phyloP scores from a whole-genome alignment of 2,113 vertebrate species.

The Verasper variegatus region DNA sequence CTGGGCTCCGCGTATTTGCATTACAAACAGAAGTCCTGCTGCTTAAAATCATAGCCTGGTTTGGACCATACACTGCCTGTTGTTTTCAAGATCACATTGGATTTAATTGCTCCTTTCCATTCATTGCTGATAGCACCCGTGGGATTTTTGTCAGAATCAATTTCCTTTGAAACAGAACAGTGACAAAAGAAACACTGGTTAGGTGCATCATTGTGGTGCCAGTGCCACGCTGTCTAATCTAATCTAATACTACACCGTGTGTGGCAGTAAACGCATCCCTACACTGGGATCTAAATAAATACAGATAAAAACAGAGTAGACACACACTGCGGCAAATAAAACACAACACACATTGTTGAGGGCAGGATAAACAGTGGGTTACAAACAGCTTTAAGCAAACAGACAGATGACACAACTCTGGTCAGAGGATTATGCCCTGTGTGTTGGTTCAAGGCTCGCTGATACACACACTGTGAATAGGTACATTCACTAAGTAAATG shows the following conservation, averaged over 20 bases:
- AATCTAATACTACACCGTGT: conserved; percentile 40
- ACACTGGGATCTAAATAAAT: conserved; percentile 40
- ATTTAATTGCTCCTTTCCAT: conserved; percentile 74
- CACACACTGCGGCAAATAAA: conserved; percentile 17
- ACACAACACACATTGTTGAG: conserved; percentile 45
- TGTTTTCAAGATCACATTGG: conserved; percentile 67
- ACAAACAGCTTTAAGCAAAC: conserved; percentile 35
- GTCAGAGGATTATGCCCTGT: conserved; percentile 43
- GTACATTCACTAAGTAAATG: conserved; percentile 47
- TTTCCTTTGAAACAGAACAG: conserved; percentile 68
- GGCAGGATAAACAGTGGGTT: conserved; percentile 32
- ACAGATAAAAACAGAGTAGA: conserved; percentile 10
- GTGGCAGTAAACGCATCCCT: conserved; percentile 42
- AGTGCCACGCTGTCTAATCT: conserved; percentile 48
- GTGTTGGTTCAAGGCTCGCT: conserved; percentile 35
- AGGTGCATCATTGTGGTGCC: conserved; percentile 61
- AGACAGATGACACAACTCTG: conserved; percentile 37
- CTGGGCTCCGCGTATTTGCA: conserved; percentile 62
- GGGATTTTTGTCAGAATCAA: conserved; percentile 68
- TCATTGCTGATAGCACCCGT: conserved; percentile 67
- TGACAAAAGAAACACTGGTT: conserved; percentile 66
- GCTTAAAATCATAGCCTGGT: conserved; percentile 64
- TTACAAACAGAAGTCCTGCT: conserved; percentile 65
- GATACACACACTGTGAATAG: conserved; percentile 55
- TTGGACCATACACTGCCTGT: conserved; percentile 53